Base-by-base conservation (phyloP, 2,113 vertebrate species). In the Pelecanoides urinatrix region DNA sequence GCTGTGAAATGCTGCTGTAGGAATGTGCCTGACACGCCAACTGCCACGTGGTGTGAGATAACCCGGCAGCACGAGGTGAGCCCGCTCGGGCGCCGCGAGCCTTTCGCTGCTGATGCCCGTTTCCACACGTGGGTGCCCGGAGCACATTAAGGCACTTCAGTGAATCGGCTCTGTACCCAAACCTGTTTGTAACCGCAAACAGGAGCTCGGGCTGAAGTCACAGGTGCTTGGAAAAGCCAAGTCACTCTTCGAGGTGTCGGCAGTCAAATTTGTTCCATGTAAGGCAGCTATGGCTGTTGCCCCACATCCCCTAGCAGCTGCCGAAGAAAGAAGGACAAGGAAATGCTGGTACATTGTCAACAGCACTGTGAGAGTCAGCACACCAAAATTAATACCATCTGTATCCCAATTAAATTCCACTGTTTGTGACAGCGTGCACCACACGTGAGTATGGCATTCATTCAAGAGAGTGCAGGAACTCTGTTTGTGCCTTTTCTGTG, bases 241-340 rank as follows among this genome's bases (percentile, higher is more conserved):
- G 11, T n/a, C 6, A 1, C 40, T 29, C 38, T 4, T 59, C 0
- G 0, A 62, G 62, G 45, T 50, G n/a, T 29, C 0, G 0, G 8
- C 23, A 12, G 25, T 74, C 32, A 7, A 9, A 19, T 36, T 34
- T 59, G 20, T 25, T 63, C 61, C 17, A 0, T 9, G 16, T 16
- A 47, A 89, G 50, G 73, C 59, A 70, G 27, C 53, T 13, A 0
- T n/a, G 68, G 53, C 55, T 86, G 32, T 36, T 87, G 44, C 56
- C 16, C 38, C 70, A 16, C 5, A 2, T 78, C 26, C 38, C 55
- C 6, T 1, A 34, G 32, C 77, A 75, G 63, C 86, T 88, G 72
- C 83, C 5, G 3, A 29, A 67, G 53, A 3, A 66, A 29, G 63
- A 65, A 59, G 62, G 36, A 52, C 16, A 72, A n/a, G 79, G 66